Base-by-base conservation (phyloP, 2,113 vertebrate species). In the Cyrtonyx montezumae region DNA sequence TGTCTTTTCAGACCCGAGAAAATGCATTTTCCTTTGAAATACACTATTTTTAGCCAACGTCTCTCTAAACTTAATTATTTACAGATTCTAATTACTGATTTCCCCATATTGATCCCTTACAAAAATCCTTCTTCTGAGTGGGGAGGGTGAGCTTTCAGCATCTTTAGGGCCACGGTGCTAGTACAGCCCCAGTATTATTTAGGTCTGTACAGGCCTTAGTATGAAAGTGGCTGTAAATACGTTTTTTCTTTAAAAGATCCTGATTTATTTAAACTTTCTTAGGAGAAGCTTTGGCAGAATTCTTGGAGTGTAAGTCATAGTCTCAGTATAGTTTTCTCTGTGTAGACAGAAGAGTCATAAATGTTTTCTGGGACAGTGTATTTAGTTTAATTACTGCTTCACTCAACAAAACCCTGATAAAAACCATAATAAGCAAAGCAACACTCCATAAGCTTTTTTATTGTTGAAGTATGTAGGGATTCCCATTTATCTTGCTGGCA, bases 341-440 rank as follows among this genome's bases (percentile, higher is more conserved):
- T 8, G 49, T 6, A 93, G 75, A 55, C 34, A 79, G 62, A 77
- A 69, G 58, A 51, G 45, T 69, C 75, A 71, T 42, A 94, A 94
- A 92, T 68, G 59, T 8, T 75, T 94, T 92, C 71, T 91, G 71
- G 81, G 73, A 77, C 84, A 94, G 70, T 19, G 46, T 90, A 77
- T 91, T 96, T 68, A 68, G 71, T 79, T 94, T 81, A 94, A 66
- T 89, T 75, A 36, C 59, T 84, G 42, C 71, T 91, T 87, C 79
- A 87, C 63, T 85, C 82, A 82, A 69, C 45, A 79, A 85, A 87
- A 30, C 19, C 40, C 49, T 90, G 90, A 79, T 74, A 92, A 92
- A 95, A 89, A 79, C 79, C 71, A 25, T 76, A 92, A 87, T 71
- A 91, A 92, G 75, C 43, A 77, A 91, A 89, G 65, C 70, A 93